Evolutionary conservation across 2,888 invertebrate species (phyloP), one percentile per base, ranked within the genome.

Genomic region (Ceraclea dissimilis): DNA sequence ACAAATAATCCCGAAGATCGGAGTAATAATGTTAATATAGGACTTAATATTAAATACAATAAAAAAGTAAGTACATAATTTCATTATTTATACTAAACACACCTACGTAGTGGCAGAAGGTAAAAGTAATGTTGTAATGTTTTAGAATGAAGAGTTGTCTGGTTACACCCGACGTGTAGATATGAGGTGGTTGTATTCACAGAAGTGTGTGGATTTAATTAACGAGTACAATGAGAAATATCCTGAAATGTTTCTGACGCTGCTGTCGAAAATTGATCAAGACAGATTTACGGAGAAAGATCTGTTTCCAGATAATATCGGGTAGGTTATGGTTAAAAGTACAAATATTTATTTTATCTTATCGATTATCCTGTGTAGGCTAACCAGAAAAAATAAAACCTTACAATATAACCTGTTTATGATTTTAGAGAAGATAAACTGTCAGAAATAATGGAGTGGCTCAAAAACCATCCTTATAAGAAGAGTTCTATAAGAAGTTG

Each of bases 1-100:
- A 81, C 82, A 0, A 71, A 74, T 18, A 71, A 76, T n/a, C 70
- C 76, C 63, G 75, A 77, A 33, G 69, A 67, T 59, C 72, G 0
- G 33, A 71, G 66, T 72, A 50, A 74, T 70, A 63, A 85, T 82
- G 70, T 85, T 16, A 96, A 96, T 69, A 80, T 97, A 22, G 98
- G 97, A 0, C 79, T 98, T 48, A 92, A 94, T 69, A 76, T 98
- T 19, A 97, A 97, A 72, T 90, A 88, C 67, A 91, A 87, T 61
- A 93, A 91, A 68, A 82, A 90, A 79, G 87, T 88, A 61, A 65
- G 66, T 52, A 46, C 8, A 31, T n/a, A n/a, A n/a, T n/a, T n/a
- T n/a, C n/a, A n/a, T n/a, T n/a, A n/a, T n/a, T n/a, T n/a, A n/a
- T n/a, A n/a, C n/a, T n/a, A n/a, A n/a, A n/a, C n/a, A n/a, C n/a